phyloP scores from a whole-genome alignment of 2,113 vertebrate species.

The Varanus komodoensis region DNA sequence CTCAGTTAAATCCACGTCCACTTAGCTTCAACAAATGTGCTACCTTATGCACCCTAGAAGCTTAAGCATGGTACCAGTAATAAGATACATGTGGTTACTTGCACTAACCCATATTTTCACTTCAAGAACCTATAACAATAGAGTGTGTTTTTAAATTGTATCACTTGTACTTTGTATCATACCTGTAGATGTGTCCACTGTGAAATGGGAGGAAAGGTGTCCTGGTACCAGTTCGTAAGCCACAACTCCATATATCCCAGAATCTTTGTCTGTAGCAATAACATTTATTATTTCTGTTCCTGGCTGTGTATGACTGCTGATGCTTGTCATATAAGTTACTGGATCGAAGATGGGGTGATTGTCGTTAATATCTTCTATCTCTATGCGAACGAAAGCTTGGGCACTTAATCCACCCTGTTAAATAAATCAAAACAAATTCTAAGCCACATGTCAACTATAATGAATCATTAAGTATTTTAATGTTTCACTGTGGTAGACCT shows the following conservation, averaged over 20 bases:
- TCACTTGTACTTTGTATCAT: background rate
- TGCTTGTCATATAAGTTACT: slow-evolving; percentile 80
- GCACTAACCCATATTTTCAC: background rate
- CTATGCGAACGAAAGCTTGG: slow-evolving; percentile 89
- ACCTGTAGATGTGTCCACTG: slow-evolving; percentile 89
- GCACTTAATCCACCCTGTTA: slow-evolving; percentile 90
- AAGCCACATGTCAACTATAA: background rate
- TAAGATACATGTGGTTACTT: too few relatives aligned
- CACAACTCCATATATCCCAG: slow-evolving; percentile 82
- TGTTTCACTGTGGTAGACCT: background rate
- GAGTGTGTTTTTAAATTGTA: background rate
- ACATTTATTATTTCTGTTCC: slow-evolving; percentile 87
- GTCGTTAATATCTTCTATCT: slow-evolving; percentile 92
- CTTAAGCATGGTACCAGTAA: background rate
- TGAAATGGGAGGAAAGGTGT: slow-evolving; percentile 84
- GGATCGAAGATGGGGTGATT: slow-evolving; percentile 89
- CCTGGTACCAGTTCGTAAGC: slow-evolving; percentile 83
- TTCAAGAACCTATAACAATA: background rate
- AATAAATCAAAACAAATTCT: slow-evolving; percentile 53
- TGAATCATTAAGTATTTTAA: background rate
- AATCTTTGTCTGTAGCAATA: slow-evolving; percentile 88
- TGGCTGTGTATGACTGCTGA: slow-evolving; percentile 84
- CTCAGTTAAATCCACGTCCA: background rate
- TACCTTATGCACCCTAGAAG: background rate
- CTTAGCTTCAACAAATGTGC: background rate